Percentiles rank a stretch among this genome's conserved stretches.
Evolutionary conservation across 2,113 vertebrate genomes (phyloP).

Genomic region (Carassius auratus): DNA sequence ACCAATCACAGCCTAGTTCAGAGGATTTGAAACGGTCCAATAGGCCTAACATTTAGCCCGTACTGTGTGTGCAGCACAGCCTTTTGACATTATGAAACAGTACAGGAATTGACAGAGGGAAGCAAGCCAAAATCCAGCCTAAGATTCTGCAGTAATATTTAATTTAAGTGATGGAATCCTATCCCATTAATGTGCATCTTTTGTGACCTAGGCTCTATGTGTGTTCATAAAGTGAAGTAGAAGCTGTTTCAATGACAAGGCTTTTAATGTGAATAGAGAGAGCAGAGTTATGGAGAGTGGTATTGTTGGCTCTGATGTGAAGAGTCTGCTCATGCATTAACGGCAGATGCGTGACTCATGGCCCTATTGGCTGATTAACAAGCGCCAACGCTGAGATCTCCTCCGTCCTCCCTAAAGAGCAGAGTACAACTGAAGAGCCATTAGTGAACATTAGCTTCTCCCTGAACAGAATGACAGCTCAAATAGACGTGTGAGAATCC

Average conservation of each 20-base stretch:
- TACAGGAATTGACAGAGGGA: background rate
- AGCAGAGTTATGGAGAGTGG: slow-evolving; percentile 14
- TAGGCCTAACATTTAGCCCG: slow-evolving; percentile 15
- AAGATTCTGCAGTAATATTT: slow-evolving; percentile 10
- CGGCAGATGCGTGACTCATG: slow-evolving; percentile 45
- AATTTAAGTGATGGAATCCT: slow-evolving; percentile 24
- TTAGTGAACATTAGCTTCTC: slow-evolving; percentile 14
- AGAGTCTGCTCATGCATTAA: slow-evolving; percentile 38
- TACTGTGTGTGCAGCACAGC: background rate
- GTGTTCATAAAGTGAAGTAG: slow-evolving; percentile 13
- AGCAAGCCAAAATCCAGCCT: background rate
- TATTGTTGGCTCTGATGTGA: slow-evolving; percentile 32
- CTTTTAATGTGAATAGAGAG: slow-evolving; percentile 34
- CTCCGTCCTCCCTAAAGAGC: background rate
- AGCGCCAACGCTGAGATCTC: slow-evolving; percentile 12
- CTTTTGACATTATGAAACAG: slow-evolving; percentile 24
- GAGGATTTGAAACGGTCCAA: slow-evolving; percentile 7
- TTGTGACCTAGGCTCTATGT: slow-evolving; percentile 15
- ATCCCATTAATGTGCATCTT: slow-evolving; percentile 10
- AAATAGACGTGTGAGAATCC: background rate
- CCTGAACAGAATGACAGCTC: slow-evolving; percentile 9
- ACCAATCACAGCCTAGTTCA: background rate
- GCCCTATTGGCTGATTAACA: slow-evolving; percentile 42
- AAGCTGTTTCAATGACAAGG: background rate
- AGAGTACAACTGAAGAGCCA: slow-evolving; percentile 5